A percentile compares a stretch with the other conserved stretches of the same genome.
phyloP scores from a whole-genome alignment of 2,888 invertebrate genomes.

The Amiota mariae region DNA sequence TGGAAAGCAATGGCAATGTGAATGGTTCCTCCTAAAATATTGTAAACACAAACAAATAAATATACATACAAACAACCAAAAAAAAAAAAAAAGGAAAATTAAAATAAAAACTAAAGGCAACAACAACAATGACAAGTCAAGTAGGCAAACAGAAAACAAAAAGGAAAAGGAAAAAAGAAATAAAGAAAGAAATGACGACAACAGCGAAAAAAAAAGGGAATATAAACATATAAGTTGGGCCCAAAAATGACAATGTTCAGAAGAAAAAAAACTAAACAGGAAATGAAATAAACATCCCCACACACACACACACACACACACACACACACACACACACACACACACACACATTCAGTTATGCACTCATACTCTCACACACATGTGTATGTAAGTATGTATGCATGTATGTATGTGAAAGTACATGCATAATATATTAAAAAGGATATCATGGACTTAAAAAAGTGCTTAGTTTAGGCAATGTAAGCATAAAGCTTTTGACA shows the following conservation, averaged over 20 bases:
- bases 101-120: too few species aligned
- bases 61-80: too few species aligned
- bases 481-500: conserved; percentile 28
- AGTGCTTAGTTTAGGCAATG: conserved; percentile 6
- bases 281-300: conserved; percentile 16
- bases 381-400: neutral
- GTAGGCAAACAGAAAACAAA: neutral
- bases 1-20: too few species aligned
- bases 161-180: neutral
- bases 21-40: too few species aligned
- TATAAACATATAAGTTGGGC: neutral
- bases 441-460: neutral
- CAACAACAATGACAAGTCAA: too few species aligned
- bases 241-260: neutral
- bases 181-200: neutral
- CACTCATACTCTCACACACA: neutral
- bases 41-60: too few species aligned
- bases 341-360: conserved; percentile 6
- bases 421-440: neutral
- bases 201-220: neutral
- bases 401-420: neutral
- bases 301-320: conserved; percentile 2
- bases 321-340: conserved; percentile 1
- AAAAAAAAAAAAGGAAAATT: too few species aligned
- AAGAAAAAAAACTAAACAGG: neutral